A percentile compares a stretch with the other conserved stretches of the same genome.
Evolutionary conservation across 1,140 invertebrate species (phyloP).

Genomic region (Anastrepha obliqua): DNA sequence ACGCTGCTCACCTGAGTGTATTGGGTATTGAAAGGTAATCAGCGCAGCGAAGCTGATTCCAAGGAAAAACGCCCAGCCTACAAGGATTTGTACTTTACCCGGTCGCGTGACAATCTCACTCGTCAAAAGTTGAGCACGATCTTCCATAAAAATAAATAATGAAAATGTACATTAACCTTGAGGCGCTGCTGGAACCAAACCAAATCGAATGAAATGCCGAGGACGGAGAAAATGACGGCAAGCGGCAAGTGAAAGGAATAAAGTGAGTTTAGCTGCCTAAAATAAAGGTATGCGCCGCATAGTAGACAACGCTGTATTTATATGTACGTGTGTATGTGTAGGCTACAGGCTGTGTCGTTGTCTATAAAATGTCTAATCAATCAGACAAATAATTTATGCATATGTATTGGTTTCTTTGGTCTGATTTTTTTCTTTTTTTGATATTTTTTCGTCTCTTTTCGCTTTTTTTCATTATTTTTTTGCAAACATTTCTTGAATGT

Average conservation of each 20-base stretch:
- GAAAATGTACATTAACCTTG: slow-evolving; percentile 15
- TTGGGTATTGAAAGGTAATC: slow-evolving; percentile 27
- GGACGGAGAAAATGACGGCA: no score
- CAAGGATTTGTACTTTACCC: slow-evolving; percentile 2
- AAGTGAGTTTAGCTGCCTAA: neutral
- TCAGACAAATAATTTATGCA: slow-evolving; percentile 16
- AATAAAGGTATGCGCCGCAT: neutral
- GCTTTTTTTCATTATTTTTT: no score
- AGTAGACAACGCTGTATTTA: neutral
- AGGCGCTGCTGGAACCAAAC: neutral
- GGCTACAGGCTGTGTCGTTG: neutral
- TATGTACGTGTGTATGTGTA: neutral
- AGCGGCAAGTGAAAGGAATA: neutral
- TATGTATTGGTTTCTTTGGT: no score
- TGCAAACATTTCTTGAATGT: neutral
- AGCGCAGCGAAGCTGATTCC: neutral
- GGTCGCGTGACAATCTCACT: neutral
- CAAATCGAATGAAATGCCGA: neutral
- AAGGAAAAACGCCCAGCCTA: neutral
- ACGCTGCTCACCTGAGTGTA: neutral
- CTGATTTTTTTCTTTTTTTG: no score
- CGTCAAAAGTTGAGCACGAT: slow-evolving; percentile 28
- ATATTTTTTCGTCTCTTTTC: no score
- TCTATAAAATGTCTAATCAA: neutral
- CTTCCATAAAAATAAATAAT: slow-evolving; percentile 11